phyloP scores from a whole-genome alignment of 2,113 vertebrate genomes.

The Hemiscyllium ocellatum region DNA sequence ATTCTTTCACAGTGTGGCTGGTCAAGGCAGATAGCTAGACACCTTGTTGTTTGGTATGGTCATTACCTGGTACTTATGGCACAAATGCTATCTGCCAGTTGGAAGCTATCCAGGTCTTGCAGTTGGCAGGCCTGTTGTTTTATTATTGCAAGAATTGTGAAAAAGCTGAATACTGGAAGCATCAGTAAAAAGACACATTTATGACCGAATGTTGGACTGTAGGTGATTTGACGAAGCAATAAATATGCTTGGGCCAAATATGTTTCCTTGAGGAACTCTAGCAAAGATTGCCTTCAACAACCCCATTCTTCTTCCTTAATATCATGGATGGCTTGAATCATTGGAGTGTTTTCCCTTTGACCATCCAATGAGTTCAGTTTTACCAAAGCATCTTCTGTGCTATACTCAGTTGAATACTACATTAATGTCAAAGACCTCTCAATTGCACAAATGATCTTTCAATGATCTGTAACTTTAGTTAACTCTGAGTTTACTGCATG shows the following conservation, averaged over 20 bases:
- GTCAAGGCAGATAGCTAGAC: background rate
- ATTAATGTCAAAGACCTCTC: background rate
- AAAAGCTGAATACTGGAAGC: background rate
- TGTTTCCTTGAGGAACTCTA: background rate
- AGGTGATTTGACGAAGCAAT: background rate
- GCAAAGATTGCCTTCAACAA: background rate
- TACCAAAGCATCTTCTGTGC: background rate
- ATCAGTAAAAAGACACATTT: background rate
- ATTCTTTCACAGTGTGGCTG: background rate
- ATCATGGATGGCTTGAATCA: background rate
- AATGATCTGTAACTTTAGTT: background rate
- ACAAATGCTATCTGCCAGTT: background rate
- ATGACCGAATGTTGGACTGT: background rate
- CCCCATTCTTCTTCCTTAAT: background rate
- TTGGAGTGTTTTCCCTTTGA: background rate
- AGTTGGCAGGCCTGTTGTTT: background rate
- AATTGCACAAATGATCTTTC: background rate
- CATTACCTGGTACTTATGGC: background rate
- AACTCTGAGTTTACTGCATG: background rate
- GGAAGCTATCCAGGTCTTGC: background rate
- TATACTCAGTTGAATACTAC: background rate
- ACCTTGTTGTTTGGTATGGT: background rate
- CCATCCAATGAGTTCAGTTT: background rate
- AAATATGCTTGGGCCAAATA: background rate
- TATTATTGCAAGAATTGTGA: background rate